phyloP scores from a whole-genome alignment of 2,888 invertebrate species.

The Andrena haemorrhoa region DNA sequence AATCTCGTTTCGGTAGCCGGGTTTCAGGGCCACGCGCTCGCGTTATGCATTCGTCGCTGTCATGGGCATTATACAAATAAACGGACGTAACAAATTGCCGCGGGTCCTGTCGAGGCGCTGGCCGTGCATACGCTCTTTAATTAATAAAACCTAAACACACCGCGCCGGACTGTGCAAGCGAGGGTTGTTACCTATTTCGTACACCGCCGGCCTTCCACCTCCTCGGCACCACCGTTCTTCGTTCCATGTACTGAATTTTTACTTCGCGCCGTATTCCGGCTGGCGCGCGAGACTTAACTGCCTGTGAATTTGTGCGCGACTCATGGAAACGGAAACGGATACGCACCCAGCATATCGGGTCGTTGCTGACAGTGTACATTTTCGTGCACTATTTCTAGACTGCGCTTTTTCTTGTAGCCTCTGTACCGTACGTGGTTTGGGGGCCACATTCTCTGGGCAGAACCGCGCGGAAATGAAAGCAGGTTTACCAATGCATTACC shows the following conservation, averaged over 20 bases:
- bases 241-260: constrained; percentile 11
- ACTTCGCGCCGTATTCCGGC: background rate
- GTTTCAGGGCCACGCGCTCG: background rate
- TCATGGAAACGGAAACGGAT: constrained; percentile 25
- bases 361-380: constrained; percentile 4
- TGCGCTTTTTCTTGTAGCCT: too few species aligned
- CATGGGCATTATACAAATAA: constrained; percentile 59
- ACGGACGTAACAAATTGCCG: constrained; percentile 48
- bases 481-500: background rate
- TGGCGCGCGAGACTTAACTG: constrained; percentile 23
- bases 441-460: background rate
- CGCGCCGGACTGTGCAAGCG: background rate
- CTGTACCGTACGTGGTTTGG: too few species aligned
- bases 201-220: too few species aligned
- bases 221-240: background rate
- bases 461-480: background rate
- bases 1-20: constrained; percentile 45
- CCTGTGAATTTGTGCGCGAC: constrained; percentile 24
- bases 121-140: constrained; percentile 37
- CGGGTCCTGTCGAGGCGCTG: constrained; percentile 35
- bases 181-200: too few species aligned
- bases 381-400: background rate
- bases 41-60: constrained; percentile 43
- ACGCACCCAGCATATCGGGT: background rate
- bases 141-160: constrained; percentile 46